A percentile compares a stretch with the other conserved stretches of the same genome.
Conservation (phyloP, 2,888 invertebrate species). For the Eupelmus urozonus region DNA sequence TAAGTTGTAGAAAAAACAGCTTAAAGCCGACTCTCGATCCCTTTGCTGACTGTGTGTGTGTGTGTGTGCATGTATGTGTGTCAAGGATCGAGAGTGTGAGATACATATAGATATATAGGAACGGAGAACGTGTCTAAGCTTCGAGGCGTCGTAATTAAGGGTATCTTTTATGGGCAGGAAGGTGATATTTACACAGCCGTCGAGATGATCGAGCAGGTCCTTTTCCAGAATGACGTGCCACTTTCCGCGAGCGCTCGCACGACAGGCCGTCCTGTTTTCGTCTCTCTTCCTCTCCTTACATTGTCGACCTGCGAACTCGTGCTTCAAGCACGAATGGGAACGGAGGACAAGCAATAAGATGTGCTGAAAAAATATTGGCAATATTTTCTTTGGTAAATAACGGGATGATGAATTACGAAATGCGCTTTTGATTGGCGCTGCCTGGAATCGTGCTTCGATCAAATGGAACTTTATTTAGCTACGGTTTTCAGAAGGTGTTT, state of each 20-base stretch:
- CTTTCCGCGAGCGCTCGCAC: conserved; percentile 60
- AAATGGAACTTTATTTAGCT: neutral
- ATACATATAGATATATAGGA: conserved; percentile 1
- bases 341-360: conserved; percentile 45
- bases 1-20: conserved; percentile 54
- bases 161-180: conserved; percentile 74
- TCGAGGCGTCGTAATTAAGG: conserved; percentile 73
- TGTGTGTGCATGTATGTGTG: no score
- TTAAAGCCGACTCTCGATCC: conserved; percentile 18
- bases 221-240: conserved; percentile 71
- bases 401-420: conserved; percentile 33
- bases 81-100: neutral
- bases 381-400: conserved; percentile 20
- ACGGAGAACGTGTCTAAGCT: conserved; percentile 66
- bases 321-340: neutral
- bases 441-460: neutral
- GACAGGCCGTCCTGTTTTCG: conserved; percentile 31
- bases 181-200: conserved; percentile 76
- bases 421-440: neutral
- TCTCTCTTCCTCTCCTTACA: conserved; percentile 17
- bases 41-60: neutral
- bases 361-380: conserved; percentile 46
- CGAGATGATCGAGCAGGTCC: conserved; percentile 74
- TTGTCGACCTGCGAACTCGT: neutral
- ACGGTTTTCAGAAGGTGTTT: no score